Percentiles rank a stretch among this genome's conserved stretches.
phyloP scores from a whole-genome alignment of 2,113 vertebrate species.

The Apteryx mantelli region DNA sequence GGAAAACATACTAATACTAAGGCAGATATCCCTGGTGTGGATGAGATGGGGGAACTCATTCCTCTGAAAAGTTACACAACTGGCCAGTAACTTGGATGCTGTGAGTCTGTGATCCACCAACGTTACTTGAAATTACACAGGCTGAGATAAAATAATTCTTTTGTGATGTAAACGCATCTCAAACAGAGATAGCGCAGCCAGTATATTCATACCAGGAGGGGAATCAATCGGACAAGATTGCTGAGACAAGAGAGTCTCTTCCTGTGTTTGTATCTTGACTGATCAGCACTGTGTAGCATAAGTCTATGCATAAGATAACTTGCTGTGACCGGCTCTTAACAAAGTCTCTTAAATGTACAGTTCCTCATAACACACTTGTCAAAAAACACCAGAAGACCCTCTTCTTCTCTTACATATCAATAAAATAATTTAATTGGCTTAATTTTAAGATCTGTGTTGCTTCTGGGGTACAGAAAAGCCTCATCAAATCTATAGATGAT shows the following conservation, averaged over 20 bases:
- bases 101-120: neutral
- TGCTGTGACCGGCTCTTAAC: neutral
- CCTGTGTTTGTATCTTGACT: neutral
- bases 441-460: neutral
- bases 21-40: neutral
- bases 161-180: constrained; percentile 31
- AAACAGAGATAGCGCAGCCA: neutral
- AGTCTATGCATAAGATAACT: neutral
- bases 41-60: neutral
- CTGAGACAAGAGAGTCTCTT: neutral
- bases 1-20: neutral
- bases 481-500: neutral
- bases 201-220: neutral
- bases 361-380: neutral
- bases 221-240: neutral
- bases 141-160: neutral
- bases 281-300: neutral
- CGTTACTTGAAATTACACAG: neutral
- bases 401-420: neutral
- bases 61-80: neutral
- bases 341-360: neutral
- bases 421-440: neutral
- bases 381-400: neutral
- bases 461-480: neutral
- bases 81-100: neutral